phyloP scores from a whole-genome alignment of 2,113 vertebrate genomes.

The Myiagra hebetior region DNA sequence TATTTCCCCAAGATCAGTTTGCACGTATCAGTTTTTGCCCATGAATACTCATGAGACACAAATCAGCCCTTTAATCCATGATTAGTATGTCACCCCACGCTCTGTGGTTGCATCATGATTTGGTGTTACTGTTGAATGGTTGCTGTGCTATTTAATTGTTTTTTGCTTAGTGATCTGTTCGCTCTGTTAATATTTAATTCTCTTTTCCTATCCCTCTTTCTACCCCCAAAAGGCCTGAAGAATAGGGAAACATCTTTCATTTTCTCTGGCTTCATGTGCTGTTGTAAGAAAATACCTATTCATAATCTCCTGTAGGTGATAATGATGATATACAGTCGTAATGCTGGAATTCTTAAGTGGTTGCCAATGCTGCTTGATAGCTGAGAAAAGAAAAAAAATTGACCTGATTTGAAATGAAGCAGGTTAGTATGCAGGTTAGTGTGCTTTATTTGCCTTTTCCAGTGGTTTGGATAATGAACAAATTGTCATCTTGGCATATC shows the following conservation, averaged over 20 bases:
- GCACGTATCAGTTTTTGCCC: conserved; percentile 52
- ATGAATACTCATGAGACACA: conserved; percentile 64
- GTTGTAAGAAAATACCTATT: conserved; percentile 50
- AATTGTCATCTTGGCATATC: conserved; percentile 38
- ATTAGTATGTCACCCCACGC: conserved; percentile 37
- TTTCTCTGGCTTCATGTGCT: conserved; percentile 44
- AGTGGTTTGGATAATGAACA: conserved; percentile 51
- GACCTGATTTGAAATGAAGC: conserved; percentile 47
- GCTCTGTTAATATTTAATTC: conserved; percentile 55
- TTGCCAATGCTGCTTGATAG: conserved; percentile 50
- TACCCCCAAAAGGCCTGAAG: conserved; percentile 52
- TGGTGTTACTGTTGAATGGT: conserved; percentile 61
- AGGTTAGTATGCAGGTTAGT: background rate
- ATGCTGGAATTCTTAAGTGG: conserved; percentile 62
- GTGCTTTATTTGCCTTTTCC: conserved; percentile 50
- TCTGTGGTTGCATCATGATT: conserved; percentile 64
- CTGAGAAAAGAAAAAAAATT: conserved; percentile 8
- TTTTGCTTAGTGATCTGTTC: conserved; percentile 64
- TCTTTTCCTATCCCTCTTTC: background rate
- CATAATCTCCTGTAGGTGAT: conserved; percentile 35
- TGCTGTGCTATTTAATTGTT: conserved; percentile 71
- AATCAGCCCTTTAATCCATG: conserved; percentile 47
- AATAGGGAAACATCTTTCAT: conserved; percentile 58
- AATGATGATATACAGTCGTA: conserved; percentile 58
- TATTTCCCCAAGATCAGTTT: background rate